phyloP scores from a whole-genome alignment of 2,888 invertebrate genomes.

The Cephus pygmeus region DNA sequence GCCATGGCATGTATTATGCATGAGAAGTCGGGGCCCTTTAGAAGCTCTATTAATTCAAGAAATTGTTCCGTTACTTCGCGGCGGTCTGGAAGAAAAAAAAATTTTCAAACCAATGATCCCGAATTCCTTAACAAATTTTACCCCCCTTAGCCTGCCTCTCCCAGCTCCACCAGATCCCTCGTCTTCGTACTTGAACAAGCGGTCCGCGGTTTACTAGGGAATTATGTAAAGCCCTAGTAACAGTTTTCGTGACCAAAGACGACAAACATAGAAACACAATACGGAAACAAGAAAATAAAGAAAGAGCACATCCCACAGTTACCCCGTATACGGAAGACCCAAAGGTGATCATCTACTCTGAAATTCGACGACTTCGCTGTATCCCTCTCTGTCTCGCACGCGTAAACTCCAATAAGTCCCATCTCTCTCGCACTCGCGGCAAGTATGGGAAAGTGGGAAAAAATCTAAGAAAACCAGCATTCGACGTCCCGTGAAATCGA shows the following conservation, averaged over 20 bases:
- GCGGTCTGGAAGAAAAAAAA: background rate
- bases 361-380: background rate
- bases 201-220: background rate
- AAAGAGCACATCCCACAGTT: background rate
- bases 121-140: background rate
- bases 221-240: background rate
- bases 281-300: background rate
- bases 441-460: background rate
- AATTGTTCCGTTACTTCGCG: slow-evolving; percentile 36
- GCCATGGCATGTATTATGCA: slow-evolving; percentile 60
- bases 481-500: background rate
- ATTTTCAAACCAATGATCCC: background rate
- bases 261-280: background rate
- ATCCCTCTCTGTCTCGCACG: background rate
- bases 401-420: background rate
- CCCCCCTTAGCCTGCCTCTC: background rate
- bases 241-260: background rate
- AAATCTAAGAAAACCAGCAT: background rate
- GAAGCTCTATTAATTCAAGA: slow-evolving; percentile 57
- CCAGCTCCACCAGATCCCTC: background rate
- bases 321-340: background rate
- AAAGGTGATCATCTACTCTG: background rate
- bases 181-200: background rate
- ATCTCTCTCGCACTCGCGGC: background rate
- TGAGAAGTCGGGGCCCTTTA: slow-evolving; percentile 45